Conservation (phyloP, 2,797 vertebrate species). For the Gouania willdenowi region DNA sequence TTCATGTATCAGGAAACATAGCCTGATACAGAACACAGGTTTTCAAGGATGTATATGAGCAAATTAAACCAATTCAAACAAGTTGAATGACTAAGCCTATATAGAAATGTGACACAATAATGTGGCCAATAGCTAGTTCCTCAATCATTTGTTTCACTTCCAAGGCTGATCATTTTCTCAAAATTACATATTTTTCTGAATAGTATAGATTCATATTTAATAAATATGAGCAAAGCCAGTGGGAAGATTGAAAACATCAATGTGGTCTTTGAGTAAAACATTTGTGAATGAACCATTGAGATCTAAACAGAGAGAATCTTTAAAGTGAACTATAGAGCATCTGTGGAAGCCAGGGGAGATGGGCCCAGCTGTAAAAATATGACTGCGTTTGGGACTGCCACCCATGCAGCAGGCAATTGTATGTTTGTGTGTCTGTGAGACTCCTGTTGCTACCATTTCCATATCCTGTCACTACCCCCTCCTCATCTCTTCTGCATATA, state of each 20-base stretch:
- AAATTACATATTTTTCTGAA: no score
- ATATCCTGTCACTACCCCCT: conserved; percentile 43
- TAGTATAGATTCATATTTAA: no score
- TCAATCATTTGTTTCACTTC: conserved; percentile 6
- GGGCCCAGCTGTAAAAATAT: conserved; percentile 78
- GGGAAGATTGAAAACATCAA: no score
- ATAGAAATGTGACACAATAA: conserved; percentile 22
- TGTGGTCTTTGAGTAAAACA: no score
- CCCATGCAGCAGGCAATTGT: conserved; percentile 63
- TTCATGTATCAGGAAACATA: conserved; percentile 19
- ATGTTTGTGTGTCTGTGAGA: conserved; percentile 46
- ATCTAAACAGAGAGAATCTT: conserved; percentile 17
- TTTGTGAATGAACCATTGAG: conserved; percentile 18
- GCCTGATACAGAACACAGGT: conserved; percentile 24
- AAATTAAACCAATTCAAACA: conserved; percentile 10
- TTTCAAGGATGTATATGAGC: conserved; percentile 27
- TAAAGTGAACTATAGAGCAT: conserved; percentile 35
- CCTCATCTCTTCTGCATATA: conserved; percentile 19
- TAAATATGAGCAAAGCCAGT: no score
- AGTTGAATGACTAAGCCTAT: conserved; percentile 17
- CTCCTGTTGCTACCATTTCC: conserved; percentile 46
- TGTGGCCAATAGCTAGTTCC: conserved; percentile 1
- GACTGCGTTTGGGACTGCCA: conserved; percentile 47
- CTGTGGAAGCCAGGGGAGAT: conserved; percentile 40
- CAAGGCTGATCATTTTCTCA: background rate